Conservation (phyloP, 1,140 invertebrate genomes). For the Ctenoplectra terminalis region DNA sequence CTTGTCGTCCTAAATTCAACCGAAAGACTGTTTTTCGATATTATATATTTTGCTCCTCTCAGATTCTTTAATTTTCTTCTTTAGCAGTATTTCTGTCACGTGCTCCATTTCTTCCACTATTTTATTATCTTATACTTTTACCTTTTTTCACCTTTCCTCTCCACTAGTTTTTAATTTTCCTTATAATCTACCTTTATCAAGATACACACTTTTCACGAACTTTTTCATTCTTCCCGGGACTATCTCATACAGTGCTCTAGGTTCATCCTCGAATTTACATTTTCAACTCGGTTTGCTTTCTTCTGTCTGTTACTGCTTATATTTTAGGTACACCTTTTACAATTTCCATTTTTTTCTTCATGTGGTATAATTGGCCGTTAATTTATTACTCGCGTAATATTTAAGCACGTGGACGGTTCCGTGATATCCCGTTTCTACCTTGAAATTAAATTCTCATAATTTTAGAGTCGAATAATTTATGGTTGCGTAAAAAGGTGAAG, state of each 20-base stretch:
- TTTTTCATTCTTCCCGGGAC: background rate
- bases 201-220: background rate
- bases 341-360: background rate
- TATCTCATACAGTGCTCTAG: background rate
- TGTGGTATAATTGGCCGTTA: no score
- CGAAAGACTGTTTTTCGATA: background rate
- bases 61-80: constrained; percentile 29
- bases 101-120: background rate
- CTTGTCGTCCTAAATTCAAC: constrained; percentile 4
- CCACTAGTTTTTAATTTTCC: constrained; percentile 22
- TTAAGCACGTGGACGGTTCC: no score
- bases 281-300: no score
- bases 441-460: background rate
- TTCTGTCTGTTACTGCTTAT: background rate
- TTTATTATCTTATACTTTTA: constrained; percentile 20
- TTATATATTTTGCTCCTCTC: background rate
- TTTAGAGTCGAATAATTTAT: background rate
- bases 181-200: background rate
- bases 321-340: background rate
- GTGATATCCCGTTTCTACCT: no score
- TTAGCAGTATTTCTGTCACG: constrained; percentile 18
- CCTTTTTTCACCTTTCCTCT: background rate
- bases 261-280: background rate
- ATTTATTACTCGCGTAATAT: background rate
- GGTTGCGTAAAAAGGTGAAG: background rate